Evolutionary conservation across 2,113 vertebrate genomes (phyloP).

Genomic region (Rhinolophus sinicus): DNA sequence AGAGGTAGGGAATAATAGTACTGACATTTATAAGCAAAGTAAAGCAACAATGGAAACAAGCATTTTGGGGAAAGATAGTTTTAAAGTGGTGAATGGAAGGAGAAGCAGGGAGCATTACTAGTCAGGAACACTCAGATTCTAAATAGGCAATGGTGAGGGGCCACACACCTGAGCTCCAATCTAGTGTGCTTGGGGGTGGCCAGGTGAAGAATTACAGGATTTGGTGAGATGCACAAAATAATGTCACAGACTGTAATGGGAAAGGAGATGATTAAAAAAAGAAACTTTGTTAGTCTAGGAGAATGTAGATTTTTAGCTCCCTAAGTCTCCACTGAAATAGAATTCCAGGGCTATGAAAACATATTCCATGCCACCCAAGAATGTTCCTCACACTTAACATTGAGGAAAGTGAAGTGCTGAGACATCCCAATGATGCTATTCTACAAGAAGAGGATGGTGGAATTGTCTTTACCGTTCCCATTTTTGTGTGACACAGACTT

Average conservation of each 20-base stretch:
- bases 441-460: background rate
- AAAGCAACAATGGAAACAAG: conserved; percentile 16
- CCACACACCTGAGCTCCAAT: background rate
- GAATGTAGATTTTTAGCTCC: background rate
- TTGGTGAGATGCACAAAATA: background rate
- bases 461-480: background rate
- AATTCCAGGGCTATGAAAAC: background rate
- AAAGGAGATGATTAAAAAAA: background rate
- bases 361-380: background rate
- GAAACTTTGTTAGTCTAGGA: background rate
- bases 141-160: background rate
- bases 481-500: background rate
- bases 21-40: conserved; percentile 27
- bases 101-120: background rate
- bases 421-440: background rate
- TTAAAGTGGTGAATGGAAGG: background rate
- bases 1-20: conserved; percentile 13
- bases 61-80: background rate
- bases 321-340: background rate
- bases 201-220: background rate
- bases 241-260: background rate
- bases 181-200: background rate
- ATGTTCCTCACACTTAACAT: background rate
- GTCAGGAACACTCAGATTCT: background rate
- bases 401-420: background rate